Conservation (phyloP, 2,888 invertebrate species). For the Schizotus pectinicornis region DNA sequence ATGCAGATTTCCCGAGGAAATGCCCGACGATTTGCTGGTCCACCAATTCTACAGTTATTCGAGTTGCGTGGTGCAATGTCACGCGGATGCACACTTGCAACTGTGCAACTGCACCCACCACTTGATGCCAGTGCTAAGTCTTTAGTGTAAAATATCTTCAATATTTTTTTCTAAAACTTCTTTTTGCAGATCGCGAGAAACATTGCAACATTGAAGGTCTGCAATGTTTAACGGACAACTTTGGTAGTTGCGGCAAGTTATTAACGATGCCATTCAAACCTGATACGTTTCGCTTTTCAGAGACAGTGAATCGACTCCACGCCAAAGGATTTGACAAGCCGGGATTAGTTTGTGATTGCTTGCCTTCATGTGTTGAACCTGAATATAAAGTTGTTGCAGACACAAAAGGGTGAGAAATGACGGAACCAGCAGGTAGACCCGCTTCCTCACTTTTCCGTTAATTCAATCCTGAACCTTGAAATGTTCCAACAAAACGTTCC, state of each 20-base stretch:
- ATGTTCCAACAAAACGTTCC: too few species aligned
- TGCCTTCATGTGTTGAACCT: conserved; percentile 67
- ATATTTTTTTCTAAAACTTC: not conserved
- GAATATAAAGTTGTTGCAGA: conserved; percentile 62
- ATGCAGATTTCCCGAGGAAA: conserved; percentile 65
- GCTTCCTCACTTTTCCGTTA: not conserved
- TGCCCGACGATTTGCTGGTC: conserved; percentile 55
- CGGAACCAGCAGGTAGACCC: not conserved
- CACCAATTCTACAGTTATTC: conserved; percentile 66
- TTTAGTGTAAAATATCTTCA: conserved; percentile 34
- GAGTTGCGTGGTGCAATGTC: conserved; percentile 66
- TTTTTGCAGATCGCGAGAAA: conserved; percentile 57
- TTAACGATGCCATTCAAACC: conserved; percentile 16
- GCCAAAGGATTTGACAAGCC: conserved; percentile 57
- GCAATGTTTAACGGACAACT: conserved; percentile 61
- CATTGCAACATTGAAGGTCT: conserved; percentile 64
- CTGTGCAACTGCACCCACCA: conserved; percentile 70
- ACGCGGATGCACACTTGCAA: conserved; percentile 61
- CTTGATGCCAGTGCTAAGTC: conserved; percentile 65
- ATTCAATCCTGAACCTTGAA: too few species aligned
- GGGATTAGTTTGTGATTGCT: conserved; percentile 63
- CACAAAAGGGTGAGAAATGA: conserved; percentile 58
- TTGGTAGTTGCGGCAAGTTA: conserved; percentile 48
- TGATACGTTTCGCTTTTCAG: conserved; percentile 42
- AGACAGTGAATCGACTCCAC: conserved; percentile 57